Percentiles rank a stretch among this genome's conserved stretches.
phyloP scores from a whole-genome alignment of 2,113 vertebrate species.

The Baryphthengus martii region DNA sequence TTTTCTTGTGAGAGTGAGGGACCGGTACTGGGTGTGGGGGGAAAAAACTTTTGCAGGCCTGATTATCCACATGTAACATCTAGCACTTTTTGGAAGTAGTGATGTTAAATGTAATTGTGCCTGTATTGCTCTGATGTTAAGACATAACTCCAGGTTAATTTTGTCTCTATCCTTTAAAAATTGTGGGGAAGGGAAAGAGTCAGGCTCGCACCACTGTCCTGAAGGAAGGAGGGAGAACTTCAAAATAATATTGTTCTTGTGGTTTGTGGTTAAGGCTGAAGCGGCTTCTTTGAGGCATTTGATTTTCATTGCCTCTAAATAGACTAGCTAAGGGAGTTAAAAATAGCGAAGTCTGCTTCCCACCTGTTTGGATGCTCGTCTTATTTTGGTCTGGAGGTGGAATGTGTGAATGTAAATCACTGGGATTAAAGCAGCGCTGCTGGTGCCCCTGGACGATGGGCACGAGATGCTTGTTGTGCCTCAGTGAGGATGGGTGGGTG shows the following conservation, averaged over 20 bases:
- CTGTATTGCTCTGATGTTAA: not conserved
- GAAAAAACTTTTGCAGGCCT: not conserved
- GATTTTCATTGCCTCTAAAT: conserved; percentile 12
- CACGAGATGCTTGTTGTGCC: not conserved
- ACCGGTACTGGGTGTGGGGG: not conserved
- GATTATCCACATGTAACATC: not conserved
- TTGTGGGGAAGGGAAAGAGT: accelerated
- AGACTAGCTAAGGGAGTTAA: conserved; percentile 25
- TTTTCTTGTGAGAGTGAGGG: not conserved
- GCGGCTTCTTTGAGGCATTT: not conserved
- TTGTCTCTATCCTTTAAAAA: not conserved
- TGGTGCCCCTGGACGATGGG: not conserved
- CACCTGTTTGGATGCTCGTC: not conserved
- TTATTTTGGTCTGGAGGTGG: not conserved
- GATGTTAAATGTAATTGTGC: not conserved
- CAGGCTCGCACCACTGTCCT: not conserved
- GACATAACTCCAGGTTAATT: not conserved
- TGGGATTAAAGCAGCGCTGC: not conserved
- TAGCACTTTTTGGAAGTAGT: not conserved
- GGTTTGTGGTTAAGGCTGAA: conserved; percentile 40
- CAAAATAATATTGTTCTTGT: not conserved
- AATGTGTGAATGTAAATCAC: not conserved
- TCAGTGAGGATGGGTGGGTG: not conserved
- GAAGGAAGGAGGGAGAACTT: not conserved
- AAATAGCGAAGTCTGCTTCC: conserved; percentile 46